A percentile compares a stretch with the other conserved stretches of the same genome.
Evolutionary conservation across 2,797 vertebrate species (phyloP).

Genomic region (Manis pentadactyla): DNA sequence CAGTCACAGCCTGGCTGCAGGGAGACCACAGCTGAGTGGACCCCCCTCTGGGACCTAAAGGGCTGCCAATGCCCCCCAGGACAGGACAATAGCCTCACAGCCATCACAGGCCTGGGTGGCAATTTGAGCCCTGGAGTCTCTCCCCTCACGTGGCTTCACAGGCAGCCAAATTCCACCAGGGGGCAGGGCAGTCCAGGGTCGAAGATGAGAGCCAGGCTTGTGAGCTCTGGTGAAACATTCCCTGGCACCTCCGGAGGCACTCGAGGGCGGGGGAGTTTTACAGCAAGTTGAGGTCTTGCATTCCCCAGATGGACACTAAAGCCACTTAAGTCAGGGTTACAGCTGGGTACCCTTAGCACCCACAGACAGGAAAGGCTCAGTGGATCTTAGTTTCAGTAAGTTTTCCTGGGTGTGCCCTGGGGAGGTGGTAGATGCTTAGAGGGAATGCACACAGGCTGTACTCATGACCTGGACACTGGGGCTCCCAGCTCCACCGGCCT

Average conservation of each 20-base stretch:
- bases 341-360: not conserved
- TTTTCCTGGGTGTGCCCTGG: not conserved
- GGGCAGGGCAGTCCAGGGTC: not conserved
- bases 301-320: not conserved
- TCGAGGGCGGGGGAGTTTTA: rapidly evolving
- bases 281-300: not conserved
- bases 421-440: not conserved
- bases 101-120: not conserved
- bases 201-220: not conserved
- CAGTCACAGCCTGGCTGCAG: not conserved
- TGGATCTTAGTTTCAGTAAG: not conserved
- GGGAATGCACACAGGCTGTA: not conserved
- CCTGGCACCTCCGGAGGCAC: not conserved
- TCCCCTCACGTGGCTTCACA: not conserved
- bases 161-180: constrained; percentile 31
- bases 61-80: not conserved
- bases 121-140: not conserved
- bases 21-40: not conserved
- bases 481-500: not conserved
- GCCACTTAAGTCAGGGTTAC: not conserved
- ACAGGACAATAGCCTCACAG: not conserved
- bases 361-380: not conserved
- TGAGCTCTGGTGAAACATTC: not conserved
- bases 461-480: not conserved
- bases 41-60: not conserved